A percentile compares a stretch with the other conserved stretches of the same genome.
Evolutionary conservation across 2,797 vertebrate species (phyloP).

Genomic region (Phalloptychus januarius): DNA sequence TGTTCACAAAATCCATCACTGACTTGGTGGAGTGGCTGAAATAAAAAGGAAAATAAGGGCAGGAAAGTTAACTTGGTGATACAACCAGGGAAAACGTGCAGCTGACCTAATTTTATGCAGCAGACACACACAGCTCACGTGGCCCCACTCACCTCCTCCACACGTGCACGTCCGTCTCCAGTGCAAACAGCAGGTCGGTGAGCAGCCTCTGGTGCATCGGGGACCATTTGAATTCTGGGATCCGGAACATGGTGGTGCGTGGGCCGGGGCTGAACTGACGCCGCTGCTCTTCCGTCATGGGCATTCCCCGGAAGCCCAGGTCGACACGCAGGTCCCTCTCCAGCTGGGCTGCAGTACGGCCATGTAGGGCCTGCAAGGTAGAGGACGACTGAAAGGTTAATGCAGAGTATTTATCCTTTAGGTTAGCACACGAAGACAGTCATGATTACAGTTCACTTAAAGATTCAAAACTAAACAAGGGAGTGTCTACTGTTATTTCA

Average conservation of each 20-base stretch:
- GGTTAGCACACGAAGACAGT: neutral
- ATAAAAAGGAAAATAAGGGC: slow-evolving; percentile 11
- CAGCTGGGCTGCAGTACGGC: slow-evolving; percentile 87
- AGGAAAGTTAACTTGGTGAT: neutral
- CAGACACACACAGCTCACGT: neutral
- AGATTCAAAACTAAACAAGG: neutral
- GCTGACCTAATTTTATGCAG: neutral
- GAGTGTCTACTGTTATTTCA: slow-evolving; percentile 5
- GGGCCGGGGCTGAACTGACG: slow-evolving; percentile 98
- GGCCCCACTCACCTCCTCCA: slow-evolving; percentile 91
- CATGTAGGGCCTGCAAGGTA: slow-evolving; percentile 84
- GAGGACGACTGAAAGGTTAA: slow-evolving; percentile 1
- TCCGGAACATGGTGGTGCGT: slow-evolving; percentile 99
- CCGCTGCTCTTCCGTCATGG: slow-evolving; percentile 97
- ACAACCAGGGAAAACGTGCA: neutral
- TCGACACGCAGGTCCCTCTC: slow-evolving; percentile 96
- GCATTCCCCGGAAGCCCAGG: slow-evolving; percentile 96
- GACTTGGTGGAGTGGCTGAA: slow-evolving; percentile 98
- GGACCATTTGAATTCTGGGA: slow-evolving; percentile 99
- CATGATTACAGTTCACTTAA: slow-evolving; percentile 13
- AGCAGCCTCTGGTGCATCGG: slow-evolving; percentile 97
- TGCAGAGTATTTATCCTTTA: neutral
- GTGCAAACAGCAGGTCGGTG: slow-evolving; percentile 96
- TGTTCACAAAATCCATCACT: slow-evolving; percentile 99
- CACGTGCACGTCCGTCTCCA: slow-evolving; percentile 97